A percentile compares a stretch with the other conserved stretches of the same genome.
These are phyloP conservation scores for Rhagophthalmus giganteus DNA, from an alignment of 2,888 invertebrate species.

Conservation along the genomic window DNA sequence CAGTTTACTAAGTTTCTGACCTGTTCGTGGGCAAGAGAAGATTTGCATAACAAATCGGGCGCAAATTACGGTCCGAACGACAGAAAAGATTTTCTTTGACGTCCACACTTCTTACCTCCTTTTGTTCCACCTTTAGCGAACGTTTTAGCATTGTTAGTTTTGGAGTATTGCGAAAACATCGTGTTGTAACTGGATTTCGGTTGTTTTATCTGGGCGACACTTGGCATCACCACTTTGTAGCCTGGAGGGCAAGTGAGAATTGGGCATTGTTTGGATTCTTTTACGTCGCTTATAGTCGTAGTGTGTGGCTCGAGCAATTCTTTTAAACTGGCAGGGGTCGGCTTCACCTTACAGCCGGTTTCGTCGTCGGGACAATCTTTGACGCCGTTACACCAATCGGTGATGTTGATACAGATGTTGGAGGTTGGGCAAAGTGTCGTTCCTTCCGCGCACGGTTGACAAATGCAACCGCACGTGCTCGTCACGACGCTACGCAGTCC, in stretches of 20 bases:
- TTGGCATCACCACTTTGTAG: slow-evolving; percentile 56
- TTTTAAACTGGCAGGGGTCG: background rate
- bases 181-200: slow-evolving; percentile 49
- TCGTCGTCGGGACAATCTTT: slow-evolving; percentile 86
- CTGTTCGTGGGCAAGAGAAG: no score
- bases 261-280: slow-evolving; percentile 48
- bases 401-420: slow-evolving; percentile 69
- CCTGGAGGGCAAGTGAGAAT: slow-evolving; percentile 58
- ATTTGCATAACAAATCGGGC: no score
- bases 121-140: slow-evolving; percentile 30
- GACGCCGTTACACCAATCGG: slow-evolving; percentile 80
- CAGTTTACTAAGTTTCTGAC: no score
- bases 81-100: slow-evolving; percentile 18
- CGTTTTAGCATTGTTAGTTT: slow-evolving; percentile 17
- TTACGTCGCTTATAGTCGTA: slow-evolving; percentile 21
- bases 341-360: slow-evolving; percentile 58
- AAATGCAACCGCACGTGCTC: slow-evolving; percentile 70
- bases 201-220: no score
- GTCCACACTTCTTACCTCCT: slow-evolving; percentile 21
- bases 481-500: slow-evolving; percentile 63
- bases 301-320: background rate
- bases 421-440: slow-evolving; percentile 73
- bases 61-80: no score
- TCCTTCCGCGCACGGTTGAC: slow-evolving; percentile 70
- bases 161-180: slow-evolving; percentile 53